Evolutionary conservation across 2,113 vertebrate genomes (phyloP), one percentile per base, ranked within the genome.

Genomic region (Ceyx margarethae): DNA sequence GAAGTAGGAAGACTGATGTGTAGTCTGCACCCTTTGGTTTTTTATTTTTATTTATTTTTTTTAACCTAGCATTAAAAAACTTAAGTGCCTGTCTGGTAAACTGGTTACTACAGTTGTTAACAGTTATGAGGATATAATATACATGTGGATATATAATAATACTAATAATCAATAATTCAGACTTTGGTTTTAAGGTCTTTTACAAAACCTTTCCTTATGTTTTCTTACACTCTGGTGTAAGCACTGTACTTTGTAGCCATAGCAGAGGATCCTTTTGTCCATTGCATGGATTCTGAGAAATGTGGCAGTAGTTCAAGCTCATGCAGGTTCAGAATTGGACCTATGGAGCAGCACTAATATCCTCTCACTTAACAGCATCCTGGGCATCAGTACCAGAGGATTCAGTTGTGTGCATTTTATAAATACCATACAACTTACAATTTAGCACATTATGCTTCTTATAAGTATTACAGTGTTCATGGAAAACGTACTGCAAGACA

Each of bases 401-500:
- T 87, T 92, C 22, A 76, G 9, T 51, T 73, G 46, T 87, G 58
- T 22, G 9, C 3, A 4, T 81, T 91, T 95, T 78, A 65, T 81
- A 15, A 14, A 56, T 85, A 50, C 33, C 37, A 64, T 48, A 35
- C 10, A 22, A 76, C 93, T 96, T 95, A 68, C 74, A 71, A 22
- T 83, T 94, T 96, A 92, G 94, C 48, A 62, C 85, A 48, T 89
- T 87, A 72, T 86, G 53, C 60, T 66, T 46, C 85, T 90, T 81
- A 61, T 81, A 83, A 75, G n/a, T 89, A 67, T 89, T 91, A 90
- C 89, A 75, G 78, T 86, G 40, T 69, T 62, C 57, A 64, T 93
- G 91, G 85, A 93, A 95, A 91, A 91, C 80, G 48, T 85, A n/a
- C 95, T 94, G 69, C 66, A 94, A 95, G 91, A 90, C 75, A 81